phyloP scores from a whole-genome alignment of 2,113 vertebrate genomes.

The Indicator indicator region DNA sequence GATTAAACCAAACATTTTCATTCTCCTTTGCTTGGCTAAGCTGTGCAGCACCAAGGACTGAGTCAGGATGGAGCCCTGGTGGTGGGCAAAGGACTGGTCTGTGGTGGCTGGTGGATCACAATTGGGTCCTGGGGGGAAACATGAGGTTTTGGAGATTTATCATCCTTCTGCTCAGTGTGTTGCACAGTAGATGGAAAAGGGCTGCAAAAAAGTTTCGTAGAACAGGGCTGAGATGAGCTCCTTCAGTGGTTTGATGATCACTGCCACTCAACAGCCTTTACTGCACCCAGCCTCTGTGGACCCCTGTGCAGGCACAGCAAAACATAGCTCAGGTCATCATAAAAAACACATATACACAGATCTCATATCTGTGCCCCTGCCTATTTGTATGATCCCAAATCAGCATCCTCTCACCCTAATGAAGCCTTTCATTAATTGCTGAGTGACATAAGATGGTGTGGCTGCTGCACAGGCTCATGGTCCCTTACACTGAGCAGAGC shows the following conservation, averaged over 20 bases:
- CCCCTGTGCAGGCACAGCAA: background rate
- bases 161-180: background rate
- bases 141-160: background rate
- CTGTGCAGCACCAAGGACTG: fast-evolving
- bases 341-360: background rate
- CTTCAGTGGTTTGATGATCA: background rate
- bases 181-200: background rate
- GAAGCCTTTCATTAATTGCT: background rate
- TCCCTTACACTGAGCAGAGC: background rate
- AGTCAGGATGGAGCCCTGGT: background rate
- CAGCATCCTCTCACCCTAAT: background rate
- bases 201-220: background rate
- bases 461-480: background rate
- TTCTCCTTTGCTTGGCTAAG: background rate
- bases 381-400: background rate
- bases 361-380: too few relatives aligned
- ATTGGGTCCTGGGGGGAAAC: background rate
- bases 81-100: background rate
- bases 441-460: background rate
- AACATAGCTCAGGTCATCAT: background rate
- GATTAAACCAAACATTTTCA: background rate
- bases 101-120: background rate
- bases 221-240: background rate
- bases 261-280: background rate
- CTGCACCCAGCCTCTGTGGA: fast-evolving